These are phyloP conservation scores for Bubo scandiacus DNA, from an alignment of 2,113 vertebrate species.

Conservation along the genomic window DNA sequence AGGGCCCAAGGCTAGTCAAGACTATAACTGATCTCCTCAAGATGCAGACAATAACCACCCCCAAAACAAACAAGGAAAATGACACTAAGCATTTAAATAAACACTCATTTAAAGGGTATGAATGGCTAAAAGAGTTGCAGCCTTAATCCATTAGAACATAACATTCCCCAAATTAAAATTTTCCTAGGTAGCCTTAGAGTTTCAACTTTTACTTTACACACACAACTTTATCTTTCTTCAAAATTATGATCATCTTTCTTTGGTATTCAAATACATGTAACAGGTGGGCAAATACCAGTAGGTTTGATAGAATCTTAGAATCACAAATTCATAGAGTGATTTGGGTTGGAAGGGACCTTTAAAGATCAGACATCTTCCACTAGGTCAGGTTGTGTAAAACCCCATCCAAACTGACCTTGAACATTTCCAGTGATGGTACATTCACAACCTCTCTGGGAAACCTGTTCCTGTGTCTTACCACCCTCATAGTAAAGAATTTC, in stretches of 20 bases:
- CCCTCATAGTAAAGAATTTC: neutral
- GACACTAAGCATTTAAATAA: neutral
- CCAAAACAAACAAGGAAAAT: neutral
- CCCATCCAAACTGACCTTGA: neutral
- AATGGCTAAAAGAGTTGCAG: neutral
- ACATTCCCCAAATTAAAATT: neutral
- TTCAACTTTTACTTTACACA: neutral
- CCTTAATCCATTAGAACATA: neutral
- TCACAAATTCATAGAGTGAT: neutral
- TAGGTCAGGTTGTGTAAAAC: neutral
- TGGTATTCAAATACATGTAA: neutral
- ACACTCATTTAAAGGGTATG: neutral
- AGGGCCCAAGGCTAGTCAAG: neutral
- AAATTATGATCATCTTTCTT: neutral
- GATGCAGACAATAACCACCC: neutral
- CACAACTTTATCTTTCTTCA: neutral
- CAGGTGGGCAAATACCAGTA: neutral
- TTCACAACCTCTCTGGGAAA: neutral
- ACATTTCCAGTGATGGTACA: neutral
- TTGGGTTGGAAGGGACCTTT: neutral
- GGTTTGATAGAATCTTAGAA: neutral
- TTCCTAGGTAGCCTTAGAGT: neutral
- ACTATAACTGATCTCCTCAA: neutral
- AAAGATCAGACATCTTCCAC: neutral
- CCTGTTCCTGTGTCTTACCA: neutral